Evolutionary conservation across 2,888 invertebrate genomes (phyloP).

Genomic region (Drosophila acutilabella): DNA sequence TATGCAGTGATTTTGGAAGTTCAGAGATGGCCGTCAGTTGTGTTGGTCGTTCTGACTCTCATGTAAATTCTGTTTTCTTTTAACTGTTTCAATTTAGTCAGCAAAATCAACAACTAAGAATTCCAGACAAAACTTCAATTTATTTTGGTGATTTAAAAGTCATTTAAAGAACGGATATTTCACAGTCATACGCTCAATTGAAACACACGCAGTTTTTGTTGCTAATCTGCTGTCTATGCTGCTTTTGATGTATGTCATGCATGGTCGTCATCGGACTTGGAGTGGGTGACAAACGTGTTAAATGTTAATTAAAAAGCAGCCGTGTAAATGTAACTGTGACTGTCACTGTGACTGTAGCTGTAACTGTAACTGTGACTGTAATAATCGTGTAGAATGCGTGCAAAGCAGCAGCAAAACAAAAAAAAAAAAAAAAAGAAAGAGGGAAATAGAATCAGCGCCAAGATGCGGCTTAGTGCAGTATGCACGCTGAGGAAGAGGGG

Average conservation of each 20-base stretch:
- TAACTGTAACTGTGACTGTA: slow-evolving; percentile 23
- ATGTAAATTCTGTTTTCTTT: too few species aligned
- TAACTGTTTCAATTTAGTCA: too few species aligned
- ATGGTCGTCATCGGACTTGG: slow-evolving; percentile 36
- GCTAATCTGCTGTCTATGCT: slow-evolving; percentile 54
- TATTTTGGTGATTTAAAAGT: too few species aligned
- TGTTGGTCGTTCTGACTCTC: too few species aligned
- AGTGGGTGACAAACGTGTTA: slow-evolving; percentile 60
- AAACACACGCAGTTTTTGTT: slow-evolving; percentile 9
- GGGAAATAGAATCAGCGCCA: slow-evolving; percentile 27
- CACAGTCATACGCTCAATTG: neutral
- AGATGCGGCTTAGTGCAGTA: slow-evolving; percentile 69
- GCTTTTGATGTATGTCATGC: slow-evolving; percentile 78
- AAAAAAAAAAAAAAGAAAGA: neutral
- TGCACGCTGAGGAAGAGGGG: slow-evolving; percentile 27
- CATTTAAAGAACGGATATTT: neutral
- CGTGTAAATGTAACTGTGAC: slow-evolving; percentile 40
- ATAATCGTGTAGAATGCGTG: slow-evolving; percentile 31
- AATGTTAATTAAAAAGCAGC: slow-evolving; percentile 78
- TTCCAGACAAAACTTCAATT: too few species aligned
- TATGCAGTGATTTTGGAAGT: too few species aligned
- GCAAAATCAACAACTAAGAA: too few species aligned
- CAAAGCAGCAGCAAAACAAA: neutral
- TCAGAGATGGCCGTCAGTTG: too few species aligned
- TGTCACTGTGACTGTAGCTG: slow-evolving; percentile 10